These are phyloP conservation scores for Pteromalus puparum DNA, from an alignment of 1,140 invertebrate species.

Conservation along the genomic window DNA sequence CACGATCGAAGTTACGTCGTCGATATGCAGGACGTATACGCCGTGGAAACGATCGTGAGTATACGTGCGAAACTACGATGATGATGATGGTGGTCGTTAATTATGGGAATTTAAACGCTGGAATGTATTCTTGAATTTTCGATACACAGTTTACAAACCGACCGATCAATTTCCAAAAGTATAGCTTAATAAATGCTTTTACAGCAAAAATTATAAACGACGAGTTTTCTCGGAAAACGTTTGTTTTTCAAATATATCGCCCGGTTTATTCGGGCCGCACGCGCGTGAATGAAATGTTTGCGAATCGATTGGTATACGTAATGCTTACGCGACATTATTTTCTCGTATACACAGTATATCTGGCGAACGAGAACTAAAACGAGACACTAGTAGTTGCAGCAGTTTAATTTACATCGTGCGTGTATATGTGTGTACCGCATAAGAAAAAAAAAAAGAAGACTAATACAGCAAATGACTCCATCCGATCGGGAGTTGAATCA, in stretches of 20 bases:
- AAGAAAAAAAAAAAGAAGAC: neutral
- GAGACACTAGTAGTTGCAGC: too few species aligned
- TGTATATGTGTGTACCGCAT: too few species aligned
- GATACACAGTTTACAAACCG: neutral
- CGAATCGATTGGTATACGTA: neutral
- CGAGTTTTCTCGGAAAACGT: conserved; percentile 5
- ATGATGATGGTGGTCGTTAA: neutral
- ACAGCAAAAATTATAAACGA: neutral
- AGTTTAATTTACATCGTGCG: too few species aligned
- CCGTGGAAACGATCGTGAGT: neutral
- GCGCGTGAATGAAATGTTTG: neutral
- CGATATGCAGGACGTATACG: conserved; percentile 44
- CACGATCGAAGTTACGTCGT: conserved; percentile 56
- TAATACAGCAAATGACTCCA: too few species aligned
- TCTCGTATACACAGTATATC: too few species aligned
- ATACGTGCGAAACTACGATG: neutral
- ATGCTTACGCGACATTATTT: too few species aligned
- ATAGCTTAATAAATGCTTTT: neutral
- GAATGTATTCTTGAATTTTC: neutral
- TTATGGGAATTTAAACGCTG: neutral
- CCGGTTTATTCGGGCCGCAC: neutral
- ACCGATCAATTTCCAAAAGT: conserved; percentile 5
- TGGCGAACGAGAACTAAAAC: too few species aligned
- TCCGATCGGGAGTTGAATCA: too few species aligned
- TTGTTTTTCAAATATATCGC: conserved; percentile 13